phyloP scores from a whole-genome alignment of 2,797 vertebrate species.

The Cheirogaleus major region DNA sequence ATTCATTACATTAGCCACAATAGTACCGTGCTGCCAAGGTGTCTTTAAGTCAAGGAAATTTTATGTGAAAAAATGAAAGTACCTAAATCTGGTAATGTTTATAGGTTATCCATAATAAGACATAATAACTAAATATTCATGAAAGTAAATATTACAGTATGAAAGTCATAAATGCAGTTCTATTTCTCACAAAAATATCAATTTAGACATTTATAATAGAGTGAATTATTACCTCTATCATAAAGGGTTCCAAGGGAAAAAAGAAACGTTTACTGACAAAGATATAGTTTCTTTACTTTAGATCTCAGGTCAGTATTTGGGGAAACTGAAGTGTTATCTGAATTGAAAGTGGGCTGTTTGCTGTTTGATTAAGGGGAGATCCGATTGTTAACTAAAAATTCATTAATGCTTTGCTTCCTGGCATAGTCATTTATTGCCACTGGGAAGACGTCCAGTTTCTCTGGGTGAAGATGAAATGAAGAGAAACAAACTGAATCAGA shows the following conservation, averaged over 20 bases:
- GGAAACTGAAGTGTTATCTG: neutral
- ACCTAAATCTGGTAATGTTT: neutral
- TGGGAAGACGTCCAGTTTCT: neutral
- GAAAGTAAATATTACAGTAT: neutral
- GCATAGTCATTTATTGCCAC: neutral
- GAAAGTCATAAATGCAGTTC: neutral
- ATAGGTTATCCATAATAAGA: neutral
- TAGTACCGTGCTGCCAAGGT: neutral
- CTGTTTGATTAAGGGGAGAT: neutral
- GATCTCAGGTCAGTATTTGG: neutral
- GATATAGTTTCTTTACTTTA: neutral
- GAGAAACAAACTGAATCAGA: neutral
- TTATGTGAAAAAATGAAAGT: neutral
- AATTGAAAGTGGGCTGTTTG: neutral
- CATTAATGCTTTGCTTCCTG: neutral
- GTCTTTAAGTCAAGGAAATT: neutral
- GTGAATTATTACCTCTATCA: neutral
- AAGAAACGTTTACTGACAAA: neutral
- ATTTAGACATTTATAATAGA: constrained; percentile 29
- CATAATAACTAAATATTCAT: neutral
- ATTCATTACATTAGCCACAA: neutral
- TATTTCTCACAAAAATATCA: neutral
- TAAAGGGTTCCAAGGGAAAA: neutral
- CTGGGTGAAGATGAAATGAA: neutral
- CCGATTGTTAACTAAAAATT: neutral